Base-by-base conservation (phyloP, 2,888 invertebrate genomes). In the Eupithecia exiguata region DNA sequence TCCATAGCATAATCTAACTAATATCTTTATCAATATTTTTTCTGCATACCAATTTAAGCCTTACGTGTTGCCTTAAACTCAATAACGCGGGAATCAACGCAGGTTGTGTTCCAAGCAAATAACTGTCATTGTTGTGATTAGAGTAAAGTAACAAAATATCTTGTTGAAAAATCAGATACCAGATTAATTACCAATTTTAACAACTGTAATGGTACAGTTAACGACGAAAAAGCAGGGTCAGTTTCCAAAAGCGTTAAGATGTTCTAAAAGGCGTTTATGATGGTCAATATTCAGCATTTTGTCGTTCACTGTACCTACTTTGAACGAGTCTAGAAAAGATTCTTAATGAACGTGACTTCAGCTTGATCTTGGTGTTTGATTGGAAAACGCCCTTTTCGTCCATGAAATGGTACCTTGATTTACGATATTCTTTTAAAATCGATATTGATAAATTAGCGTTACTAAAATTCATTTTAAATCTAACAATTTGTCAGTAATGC, bases 41-140 rank as follows among this genome's bases (percentile, higher is more conserved):
- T 38, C 71, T 63, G 49, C 69, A 69, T 65, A 74, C 75, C 70
- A 73, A 70, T 76, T 75, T 71, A 78, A 85, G 91, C 91, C 91
- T 92, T 89, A 80, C 82, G 84, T 80, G 89, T 86, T 92, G 92
- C 92, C 92, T 92, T 91, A 90, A 80, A 83, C 77, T 81, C 82
- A 79, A 86, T 82, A 79, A 82, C 77, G 84, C 84, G 84, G 84
- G 84, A 82, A 78, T 80, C 75, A 78, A 81, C 74, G 73, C 77
- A 79, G 89, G 90, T 92, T 92, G 91, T 91, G 88, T 90, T 86
- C 86, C 83, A 84, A 84, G 84, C 84, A 86, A 87, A 84, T 86
- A 84, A 82, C 78, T 69, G 74, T 70, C 78, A 83, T 72, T 80
- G 88, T 89, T 88, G 89, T 89, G 87, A 87, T 76, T 76, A 79